A percentile compares a stretch with the other conserved stretches of the same genome.
These are phyloP conservation scores for Drosophila virilis DNA, from an alignment of 1,140 invertebrate species.

Conservation along the genomic window DNA sequence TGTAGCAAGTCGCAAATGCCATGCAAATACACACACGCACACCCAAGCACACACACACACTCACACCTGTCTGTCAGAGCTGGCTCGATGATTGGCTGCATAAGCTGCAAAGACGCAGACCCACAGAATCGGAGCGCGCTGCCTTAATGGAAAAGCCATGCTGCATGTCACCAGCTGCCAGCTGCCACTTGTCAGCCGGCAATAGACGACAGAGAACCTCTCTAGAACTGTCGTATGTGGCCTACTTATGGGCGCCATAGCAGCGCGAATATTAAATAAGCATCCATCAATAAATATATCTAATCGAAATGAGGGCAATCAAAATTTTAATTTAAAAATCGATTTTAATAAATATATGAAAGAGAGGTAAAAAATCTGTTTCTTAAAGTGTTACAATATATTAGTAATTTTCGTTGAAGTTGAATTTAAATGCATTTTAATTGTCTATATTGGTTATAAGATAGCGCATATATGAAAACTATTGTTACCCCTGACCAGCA, in stretches of 20 bases:
- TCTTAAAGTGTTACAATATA: no score
- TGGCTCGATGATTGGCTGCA: constrained; percentile 61
- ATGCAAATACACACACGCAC: constrained; percentile 22
- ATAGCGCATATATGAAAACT: no score
- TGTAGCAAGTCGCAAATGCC: constrained; percentile 58
- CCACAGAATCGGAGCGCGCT: constrained; percentile 4
- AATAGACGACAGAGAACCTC: constrained; percentile 19
- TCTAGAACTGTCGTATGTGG: constrained; percentile 5
- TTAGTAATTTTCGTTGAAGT: no score
- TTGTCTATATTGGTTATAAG: no score
- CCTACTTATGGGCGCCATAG: constrained; percentile 32
- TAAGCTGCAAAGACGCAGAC: constrained; percentile 33
- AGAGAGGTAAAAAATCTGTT: not conserved
- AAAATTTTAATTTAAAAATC: not conserved
- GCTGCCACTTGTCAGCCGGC: constrained; percentile 22
- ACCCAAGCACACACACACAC: constrained; percentile 5
- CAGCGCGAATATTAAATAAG: constrained; percentile 16
- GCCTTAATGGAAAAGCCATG: constrained; percentile 63
- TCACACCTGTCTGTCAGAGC: constrained; percentile 49
- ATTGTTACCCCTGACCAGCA: no score
- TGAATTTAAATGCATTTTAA: no score
- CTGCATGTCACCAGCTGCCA: constrained; percentile 40
- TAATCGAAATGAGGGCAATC: not conserved
- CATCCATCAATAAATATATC: constrained; percentile 17
- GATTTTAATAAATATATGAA: not conserved